Evolutionary conservation across 2,113 vertebrate genomes (phyloP).

Genomic region (Leptosomus discolor): DNA sequence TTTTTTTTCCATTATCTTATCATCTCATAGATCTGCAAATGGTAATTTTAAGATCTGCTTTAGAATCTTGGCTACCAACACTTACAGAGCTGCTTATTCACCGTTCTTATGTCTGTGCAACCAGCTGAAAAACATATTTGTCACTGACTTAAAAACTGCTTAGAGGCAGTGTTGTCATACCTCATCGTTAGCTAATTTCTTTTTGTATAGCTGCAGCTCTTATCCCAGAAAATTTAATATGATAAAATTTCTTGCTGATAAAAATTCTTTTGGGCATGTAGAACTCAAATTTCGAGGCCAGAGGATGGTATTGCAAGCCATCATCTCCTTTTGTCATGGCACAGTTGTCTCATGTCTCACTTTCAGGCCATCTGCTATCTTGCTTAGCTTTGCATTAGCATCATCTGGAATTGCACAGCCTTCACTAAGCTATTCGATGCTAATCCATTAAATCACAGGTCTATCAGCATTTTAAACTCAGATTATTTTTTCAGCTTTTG

Average conservation of each 20-base stretch:
- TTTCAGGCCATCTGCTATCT: background rate
- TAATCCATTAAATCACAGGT: background rate
- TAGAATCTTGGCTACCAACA: background rate
- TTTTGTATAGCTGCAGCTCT: background rate
- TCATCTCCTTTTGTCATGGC: background rate
- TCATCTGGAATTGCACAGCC: background rate
- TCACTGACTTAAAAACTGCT: background rate
- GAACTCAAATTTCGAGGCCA: background rate
- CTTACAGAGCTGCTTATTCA: background rate
- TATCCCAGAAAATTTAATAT: background rate
- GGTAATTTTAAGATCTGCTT: background rate
- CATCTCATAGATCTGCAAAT: background rate
- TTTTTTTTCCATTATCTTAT: background rate
- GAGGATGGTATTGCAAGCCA: background rate
- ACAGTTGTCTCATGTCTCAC: background rate
- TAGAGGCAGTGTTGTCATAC: background rate
- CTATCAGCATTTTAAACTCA: constrained; percentile 3
- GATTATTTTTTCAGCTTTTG: constrained; percentile 67
- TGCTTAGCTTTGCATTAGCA: background rate
- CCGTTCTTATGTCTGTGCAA: background rate
- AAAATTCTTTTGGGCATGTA: background rate
- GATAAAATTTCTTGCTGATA: background rate
- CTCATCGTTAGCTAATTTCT: background rate
- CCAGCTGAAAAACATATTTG: background rate
- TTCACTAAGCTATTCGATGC: background rate